phyloP scores from a whole-genome alignment of 1,140 invertebrate species.

The Bradynema listronoti region DNA sequence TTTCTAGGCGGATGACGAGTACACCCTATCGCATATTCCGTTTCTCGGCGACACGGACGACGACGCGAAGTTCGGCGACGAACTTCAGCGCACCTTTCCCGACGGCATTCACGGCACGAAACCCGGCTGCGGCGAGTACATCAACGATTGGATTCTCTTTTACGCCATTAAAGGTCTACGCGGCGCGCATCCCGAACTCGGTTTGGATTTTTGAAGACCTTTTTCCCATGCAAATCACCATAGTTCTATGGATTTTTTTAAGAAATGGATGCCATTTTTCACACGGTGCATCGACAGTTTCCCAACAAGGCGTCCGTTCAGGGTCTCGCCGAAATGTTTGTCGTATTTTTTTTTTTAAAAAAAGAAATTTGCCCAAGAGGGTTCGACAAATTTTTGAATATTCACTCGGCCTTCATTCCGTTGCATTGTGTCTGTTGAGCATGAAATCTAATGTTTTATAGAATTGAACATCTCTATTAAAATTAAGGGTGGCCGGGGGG shows the following conservation, averaged over 20 bases:
- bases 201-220: not conserved
- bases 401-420: no score
- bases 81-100: conserved; percentile 38
- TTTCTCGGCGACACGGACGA: conserved; percentile 40
- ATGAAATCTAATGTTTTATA: no score
- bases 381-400: no score
- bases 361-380: no score
- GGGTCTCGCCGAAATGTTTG: conserved; percentile 18
- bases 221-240: not conserved
- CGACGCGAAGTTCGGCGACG: conserved; percentile 29
- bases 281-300: conserved; percentile 28
- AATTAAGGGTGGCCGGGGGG: no score
- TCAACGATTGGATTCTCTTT: conserved; percentile 43
- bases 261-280: conserved; percentile 27
- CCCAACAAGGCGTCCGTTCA: conserved; percentile 36
- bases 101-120: conserved; percentile 46
- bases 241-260: conserved; percentile 5
- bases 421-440: no score
- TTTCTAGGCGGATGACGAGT: conserved; percentile 42
- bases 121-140: conserved; percentile 37
- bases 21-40: conserved; percentile 44
- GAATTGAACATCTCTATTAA: no score
- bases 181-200: not conserved
- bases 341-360: conserved; percentile 3
- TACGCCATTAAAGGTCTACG: conserved; percentile 25